A percentile compares a stretch with the other conserved stretches of the same genome.
These are phyloP conservation scores for Phorcus lineatus DNA, from an alignment of 2,888 invertebrate genomes.

Conservation along the genomic window DNA sequence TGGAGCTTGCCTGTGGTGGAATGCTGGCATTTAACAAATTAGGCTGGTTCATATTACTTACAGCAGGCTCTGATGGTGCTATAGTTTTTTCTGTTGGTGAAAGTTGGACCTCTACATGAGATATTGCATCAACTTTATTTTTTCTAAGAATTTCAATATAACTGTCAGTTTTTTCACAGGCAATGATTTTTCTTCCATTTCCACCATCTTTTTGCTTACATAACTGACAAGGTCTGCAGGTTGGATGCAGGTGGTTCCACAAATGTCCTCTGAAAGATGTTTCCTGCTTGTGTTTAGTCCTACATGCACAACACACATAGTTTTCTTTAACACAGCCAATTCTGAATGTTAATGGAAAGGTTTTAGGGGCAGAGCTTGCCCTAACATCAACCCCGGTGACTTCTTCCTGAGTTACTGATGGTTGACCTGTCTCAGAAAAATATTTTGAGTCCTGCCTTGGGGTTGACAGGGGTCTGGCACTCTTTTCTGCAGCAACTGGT, in stretches of 20 bases:
- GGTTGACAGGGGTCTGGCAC: too few species aligned
- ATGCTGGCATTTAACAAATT: too few species aligned
- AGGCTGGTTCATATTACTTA: background rate
- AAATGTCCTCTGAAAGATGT: background rate
- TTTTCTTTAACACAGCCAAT: background rate
- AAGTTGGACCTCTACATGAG: background rate
- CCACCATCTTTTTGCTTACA: background rate
- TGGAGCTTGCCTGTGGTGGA: too few species aligned
- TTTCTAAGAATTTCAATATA: background rate
- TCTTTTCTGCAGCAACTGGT: too few species aligned
- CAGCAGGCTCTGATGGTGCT: background rate
- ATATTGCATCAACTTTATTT: background rate
- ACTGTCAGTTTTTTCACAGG: slow-evolving; percentile 8
- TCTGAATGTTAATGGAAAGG: background rate
- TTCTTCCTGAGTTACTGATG: too few species aligned
- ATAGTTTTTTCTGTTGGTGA: background rate
- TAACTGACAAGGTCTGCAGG: background rate
- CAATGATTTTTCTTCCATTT: background rate
- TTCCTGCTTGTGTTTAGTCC: background rate
- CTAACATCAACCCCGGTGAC: too few species aligned
- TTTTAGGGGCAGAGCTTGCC: too few species aligned
- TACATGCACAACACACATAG: background rate
- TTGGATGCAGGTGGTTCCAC: slow-evolving; percentile 8
- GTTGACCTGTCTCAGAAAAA: too few species aligned
- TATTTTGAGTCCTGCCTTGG: too few species aligned